Evolutionary conservation across 2,797 vertebrate species (phyloP), one percentile per base, ranked within the genome.

Genomic region (Oophaga sylvatica): DNA sequence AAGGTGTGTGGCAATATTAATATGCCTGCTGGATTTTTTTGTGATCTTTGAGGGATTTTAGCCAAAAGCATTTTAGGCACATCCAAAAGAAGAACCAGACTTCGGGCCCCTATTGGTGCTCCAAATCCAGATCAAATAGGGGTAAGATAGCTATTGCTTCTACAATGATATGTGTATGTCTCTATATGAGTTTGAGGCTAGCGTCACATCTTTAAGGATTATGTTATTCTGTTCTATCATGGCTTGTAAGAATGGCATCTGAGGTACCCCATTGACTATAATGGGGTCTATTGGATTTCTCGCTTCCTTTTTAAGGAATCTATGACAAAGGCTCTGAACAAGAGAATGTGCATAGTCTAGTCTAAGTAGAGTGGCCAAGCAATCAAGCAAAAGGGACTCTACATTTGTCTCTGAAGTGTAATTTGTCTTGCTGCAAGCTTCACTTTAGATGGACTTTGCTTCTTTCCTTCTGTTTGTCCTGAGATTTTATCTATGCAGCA

Each of bases 1-100:
- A 97, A 99, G 97, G 98, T 99, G 94, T 90, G 81, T 68, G 7
- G 31, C 17, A 41, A 41, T 2, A 70, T 35, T 5, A 53, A 35
- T 76, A 67, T 20, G 9, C 2, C 15, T 20, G 19, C 11, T 45
- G 70, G 22, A 12, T 13, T n/a, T 75, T 41, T 48, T 22, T 75
- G 0, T 12, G 45, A 20, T 22, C 20, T n/a, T 48, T 48, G 10
- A 73, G 31, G 1, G 20, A 20, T 73, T 45, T 6, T 20, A 73
- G 20, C 41, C 68, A 17, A 71, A 35, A 5, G 0, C 5, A 5
- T 35, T 35, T 35, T 41, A 35, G 31, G 6, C 31, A 12, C 12
- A 48, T 12, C 10, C 6, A 75, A 11, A 75, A 1, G 17, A 16
- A 41, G 31, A 73, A 73, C 17, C 5, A 11, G 41, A 1, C 4